phyloP scores from a whole-genome alignment of 92 coral and sea anemone genomes.

The Porites lobata region DNA sequence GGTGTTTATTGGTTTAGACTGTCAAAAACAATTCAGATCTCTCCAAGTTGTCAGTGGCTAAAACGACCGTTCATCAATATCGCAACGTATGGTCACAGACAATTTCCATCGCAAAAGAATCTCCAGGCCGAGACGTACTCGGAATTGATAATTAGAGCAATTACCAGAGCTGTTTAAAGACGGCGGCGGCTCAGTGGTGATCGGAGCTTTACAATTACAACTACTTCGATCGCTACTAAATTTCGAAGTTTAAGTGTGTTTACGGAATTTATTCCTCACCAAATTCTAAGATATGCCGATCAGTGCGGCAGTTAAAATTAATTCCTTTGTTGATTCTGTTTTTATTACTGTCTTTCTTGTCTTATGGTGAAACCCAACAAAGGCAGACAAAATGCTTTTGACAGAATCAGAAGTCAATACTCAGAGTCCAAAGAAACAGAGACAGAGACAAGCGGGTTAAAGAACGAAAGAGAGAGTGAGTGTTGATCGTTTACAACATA shows the following conservation, averaged over 20 bases:
- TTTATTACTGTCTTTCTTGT: slow-evolving; percentile 19
- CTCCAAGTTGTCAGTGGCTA: slow-evolving; percentile 67
- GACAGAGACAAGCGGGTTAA: neutral
- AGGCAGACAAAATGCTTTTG: slow-evolving; percentile 1
- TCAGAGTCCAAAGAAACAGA: neutral
- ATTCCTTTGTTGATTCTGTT: slow-evolving; percentile 43
- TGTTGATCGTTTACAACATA: slow-evolving; percentile 16
- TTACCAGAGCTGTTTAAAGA: slow-evolving; percentile 53
- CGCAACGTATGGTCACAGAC: slow-evolving; percentile 48
- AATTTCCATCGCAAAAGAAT: slow-evolving; percentile 48
- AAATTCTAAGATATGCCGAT: slow-evolving; percentile 36
- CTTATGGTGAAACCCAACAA: slow-evolving; percentile 39
- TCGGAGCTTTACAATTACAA: slow-evolving; percentile 5
- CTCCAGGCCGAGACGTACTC: slow-evolving; percentile 28
- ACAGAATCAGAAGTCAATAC: slow-evolving; percentile 19
- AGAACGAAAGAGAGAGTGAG: neutral
- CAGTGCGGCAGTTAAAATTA: slow-evolving; percentile 29
- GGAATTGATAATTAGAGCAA: slow-evolving; percentile 55
- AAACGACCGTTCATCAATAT: slow-evolving; percentile 52
- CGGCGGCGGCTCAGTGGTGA: slow-evolving; percentile 13
- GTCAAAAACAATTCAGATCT: slow-evolving; percentile 77
- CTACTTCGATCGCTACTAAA: slow-evolving; percentile 21
- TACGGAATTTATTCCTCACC: slow-evolving; percentile 45
- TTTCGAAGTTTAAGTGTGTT: slow-evolving; percentile 47
- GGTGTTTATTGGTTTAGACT: slow-evolving; percentile 90